Evolutionary conservation across 2,888 invertebrate genomes (phyloP).

Genomic region (Catocala nupta): DNA sequence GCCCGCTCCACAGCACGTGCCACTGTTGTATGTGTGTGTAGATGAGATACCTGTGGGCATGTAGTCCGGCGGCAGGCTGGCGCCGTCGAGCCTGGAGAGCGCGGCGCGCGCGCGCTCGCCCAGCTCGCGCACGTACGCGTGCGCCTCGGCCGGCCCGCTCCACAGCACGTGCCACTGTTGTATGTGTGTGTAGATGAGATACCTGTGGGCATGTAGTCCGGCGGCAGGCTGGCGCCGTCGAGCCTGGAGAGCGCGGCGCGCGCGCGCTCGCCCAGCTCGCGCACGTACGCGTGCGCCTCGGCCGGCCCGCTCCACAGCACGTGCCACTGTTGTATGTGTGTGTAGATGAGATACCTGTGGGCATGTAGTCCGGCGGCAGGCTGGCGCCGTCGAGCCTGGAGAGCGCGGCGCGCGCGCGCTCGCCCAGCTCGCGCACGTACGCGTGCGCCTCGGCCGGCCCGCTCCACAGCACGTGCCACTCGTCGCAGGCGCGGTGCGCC

Average conservation of each 20-base stretch:
- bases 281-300: slow-evolving; percentile 62
- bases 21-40: too few species aligned
- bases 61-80: too few species aligned
- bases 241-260: slow-evolving; percentile 64
- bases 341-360: slow-evolving; percentile 56
- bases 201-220: slow-evolving; percentile 69
- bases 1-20: too few species aligned
- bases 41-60: too few species aligned
- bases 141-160: slow-evolving; percentile 70
- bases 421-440: slow-evolving; percentile 73
- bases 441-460: slow-evolving; percentile 68
- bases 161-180: slow-evolving; percentile 73
- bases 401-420: slow-evolving; percentile 70
- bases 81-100: too few species aligned
- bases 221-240: slow-evolving; percentile 17
- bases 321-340: slow-evolving; percentile 64
- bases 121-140: too few species aligned
- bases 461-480: slow-evolving; percentile 76
- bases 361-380: slow-evolving; percentile 57
- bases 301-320: slow-evolving; percentile 72
- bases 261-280: slow-evolving; percentile 69
- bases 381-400: slow-evolving; percentile 45
- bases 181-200: background rate
- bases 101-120: too few species aligned
- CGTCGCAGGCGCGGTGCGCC: slow-evolving; percentile 61